Evolutionary conservation across 2,113 vertebrate species (phyloP), one percentile per base, ranked within the genome.

Genomic region (Halichoeres trimaculatus): DNA sequence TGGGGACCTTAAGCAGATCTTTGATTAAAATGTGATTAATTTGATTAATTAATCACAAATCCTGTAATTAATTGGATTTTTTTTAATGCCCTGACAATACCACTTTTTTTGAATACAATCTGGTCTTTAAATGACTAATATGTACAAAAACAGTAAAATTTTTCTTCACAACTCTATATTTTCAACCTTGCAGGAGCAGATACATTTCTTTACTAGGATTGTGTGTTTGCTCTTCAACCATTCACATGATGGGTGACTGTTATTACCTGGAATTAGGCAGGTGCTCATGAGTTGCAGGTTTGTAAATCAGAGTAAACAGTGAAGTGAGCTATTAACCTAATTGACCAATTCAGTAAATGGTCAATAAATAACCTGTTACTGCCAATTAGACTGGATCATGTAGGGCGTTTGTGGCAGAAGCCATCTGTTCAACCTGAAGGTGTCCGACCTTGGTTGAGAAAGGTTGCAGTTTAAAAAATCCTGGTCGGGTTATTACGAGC

Each of bases 291-390:
- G 45, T 60, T 75, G 48, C 78, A 73, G 76, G 54, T 89, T 74
- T 81, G 68, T 80, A 75, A 86, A 77, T 81, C 83, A 59, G 67
- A 45, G 76, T 85, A 83, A 85, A 85, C 80, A 75, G 72, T 52
- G 63, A 78, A 72, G 64, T 72, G 70, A 84, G 71, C 81, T 55
- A 82, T 82, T 83, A 82, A 76, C 83, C 84, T 92, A 91, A 93
- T 92, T 85, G 88, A 82, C 85, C 89, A 76, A 78, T 89, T 86
- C 73, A 72, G 75, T 66, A 81, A 87, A 89, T 68, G 65, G 82
- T 85, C 90, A 84, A 91, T 92, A 93, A 93, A 89, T 91, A 88
- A 88, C 19, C 47, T 9, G 72, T 66, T 81, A 63, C 26, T 78
- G 78, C 84, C 88, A 89, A 90, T 93, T 92, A 91, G 78, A 61